Evolutionary conservation across 1,140 invertebrate species (phyloP), one percentile per base, ranked within the genome.

Genomic region (Portunus trituberculatus): DNA sequence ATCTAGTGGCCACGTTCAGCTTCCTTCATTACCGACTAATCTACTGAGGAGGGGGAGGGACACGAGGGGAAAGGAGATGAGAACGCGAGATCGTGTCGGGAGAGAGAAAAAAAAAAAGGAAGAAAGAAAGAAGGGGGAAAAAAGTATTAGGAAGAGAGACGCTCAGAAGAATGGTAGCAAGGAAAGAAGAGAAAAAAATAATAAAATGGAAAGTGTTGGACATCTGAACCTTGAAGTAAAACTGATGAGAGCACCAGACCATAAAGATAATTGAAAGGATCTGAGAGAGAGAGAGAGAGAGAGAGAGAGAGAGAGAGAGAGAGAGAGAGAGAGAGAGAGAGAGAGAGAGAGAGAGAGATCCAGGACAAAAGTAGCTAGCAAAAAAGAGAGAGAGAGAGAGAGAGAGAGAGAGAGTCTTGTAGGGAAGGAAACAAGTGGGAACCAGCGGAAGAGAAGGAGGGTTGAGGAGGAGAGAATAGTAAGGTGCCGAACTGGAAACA

Each of bases 21-120:
- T 76, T 76, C 67, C 67, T 76, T 76, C 67, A 76, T 76, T 76
- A 76, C 67, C 67, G 67, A 76, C 67, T 76, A 76, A 76, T 76
- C 67, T 76, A 76, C 67, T 2, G 67, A 20, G 67, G 67, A 76
- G n/a, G 67, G 67, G 67, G 25, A 76, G 67, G 67, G 67, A 76
- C 0, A 20, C 12, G 67, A 76, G n/a, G 67, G 20, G 67, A n/a
- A 76, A 20, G 67, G n/a, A n/a, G 67, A 20, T n/a, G 67, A n/a
- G 67, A n/a, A 20, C 20, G 20, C 4, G 20, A 20, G 67, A 8
- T n/a, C 4, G 67, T 12, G 67, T 76, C 12, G 67, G 67, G 25
- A 76, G 67, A 8, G 67, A 20, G 20, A 20, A 76, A 59, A 59
- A 76, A 20, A 76, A 20, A 76, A 20, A 76, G 59, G 20, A 20